These are phyloP conservation scores for Argyra leucocephala DNA, from an alignment of 2,888 invertebrate species.

Conservation along the genomic window DNA sequence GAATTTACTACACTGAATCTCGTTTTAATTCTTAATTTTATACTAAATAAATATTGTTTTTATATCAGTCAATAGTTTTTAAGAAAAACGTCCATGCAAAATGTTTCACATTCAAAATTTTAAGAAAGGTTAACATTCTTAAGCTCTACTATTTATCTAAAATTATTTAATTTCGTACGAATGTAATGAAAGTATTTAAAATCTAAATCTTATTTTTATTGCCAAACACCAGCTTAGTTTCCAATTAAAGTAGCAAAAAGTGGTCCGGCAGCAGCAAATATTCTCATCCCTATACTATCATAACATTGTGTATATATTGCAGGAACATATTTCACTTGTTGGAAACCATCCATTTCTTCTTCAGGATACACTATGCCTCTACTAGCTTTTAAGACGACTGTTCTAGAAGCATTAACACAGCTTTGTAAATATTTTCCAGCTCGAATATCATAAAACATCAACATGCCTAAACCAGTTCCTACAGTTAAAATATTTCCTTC, in stretches of 20 bases:
- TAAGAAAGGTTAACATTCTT: neutral
- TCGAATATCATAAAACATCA: slow-evolving; percentile 88
- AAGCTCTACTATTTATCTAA: neutral
- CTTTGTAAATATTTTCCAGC: slow-evolving; percentile 86
- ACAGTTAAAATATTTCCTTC: slow-evolving; percentile 83
- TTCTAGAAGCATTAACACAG: slow-evolving; percentile 77
- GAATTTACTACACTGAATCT: neutral
- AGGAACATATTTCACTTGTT: slow-evolving; percentile 78
- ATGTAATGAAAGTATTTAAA: neutral
- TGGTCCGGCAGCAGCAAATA: slow-evolving; percentile 93
- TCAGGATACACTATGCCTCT: slow-evolving; percentile 84
- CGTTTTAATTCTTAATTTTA: neutral
- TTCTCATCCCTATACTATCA: slow-evolving; percentile 78
- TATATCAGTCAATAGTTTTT: neutral
- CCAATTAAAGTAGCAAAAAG: slow-evolving; percentile 83
- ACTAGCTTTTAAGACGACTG: slow-evolving; percentile 77
- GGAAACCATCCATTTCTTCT: slow-evolving; percentile 73
- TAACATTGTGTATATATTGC: slow-evolving; percentile 96
- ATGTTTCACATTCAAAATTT: neutral
- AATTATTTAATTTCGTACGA: neutral
- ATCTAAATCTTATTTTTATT: slow-evolving; percentile 47
- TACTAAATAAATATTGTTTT: neutral
- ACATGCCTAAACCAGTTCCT: slow-evolving; percentile 82
- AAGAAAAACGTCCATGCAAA: neutral
- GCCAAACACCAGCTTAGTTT: slow-evolving; percentile 92